Conservation (phyloP, 1,140 invertebrate species). For the Camponotus pennsylvanicus region DNA sequence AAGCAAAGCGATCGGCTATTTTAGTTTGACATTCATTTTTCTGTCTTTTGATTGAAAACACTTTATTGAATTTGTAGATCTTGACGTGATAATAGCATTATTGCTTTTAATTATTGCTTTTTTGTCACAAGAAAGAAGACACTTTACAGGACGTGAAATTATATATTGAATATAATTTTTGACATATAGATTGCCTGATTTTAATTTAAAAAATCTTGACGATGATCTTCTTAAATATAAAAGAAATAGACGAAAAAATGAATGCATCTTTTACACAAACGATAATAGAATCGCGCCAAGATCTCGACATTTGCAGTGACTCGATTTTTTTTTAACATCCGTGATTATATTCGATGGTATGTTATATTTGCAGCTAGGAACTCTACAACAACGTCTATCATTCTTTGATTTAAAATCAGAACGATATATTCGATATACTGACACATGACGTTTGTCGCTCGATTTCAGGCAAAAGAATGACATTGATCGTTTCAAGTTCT, state of each 20-base stretch:
- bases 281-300: constrained; percentile 44
- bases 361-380: constrained; percentile 6
- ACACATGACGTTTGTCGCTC: not conserved
- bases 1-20: constrained; percentile 53
- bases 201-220: not conserved
- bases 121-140: not conserved
- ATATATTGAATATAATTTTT: not conserved
- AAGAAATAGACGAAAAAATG: not conserved
- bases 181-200: not conserved
- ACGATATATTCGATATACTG: not conserved
- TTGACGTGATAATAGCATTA: constrained; percentile 12
- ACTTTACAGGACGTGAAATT: constrained; percentile 9
- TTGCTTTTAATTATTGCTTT: constrained; percentile 24
- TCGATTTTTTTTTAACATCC: constrained; percentile 13
- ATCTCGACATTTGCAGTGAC: constrained; percentile 20
- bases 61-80: not conserved
- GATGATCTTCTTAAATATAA: not conserved
- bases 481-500: constrained; percentile 16
- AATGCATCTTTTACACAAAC: not conserved
- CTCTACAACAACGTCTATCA: constrained; percentile 6
- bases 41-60: not conserved
- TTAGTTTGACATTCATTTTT: constrained; percentile 38
- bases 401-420: constrained; percentile 18
- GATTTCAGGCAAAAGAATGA: constrained; percentile 34
- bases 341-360: constrained; percentile 38